Conservation (phyloP, 2,797 vertebrate genomes). For the Gila robusta region DNA sequence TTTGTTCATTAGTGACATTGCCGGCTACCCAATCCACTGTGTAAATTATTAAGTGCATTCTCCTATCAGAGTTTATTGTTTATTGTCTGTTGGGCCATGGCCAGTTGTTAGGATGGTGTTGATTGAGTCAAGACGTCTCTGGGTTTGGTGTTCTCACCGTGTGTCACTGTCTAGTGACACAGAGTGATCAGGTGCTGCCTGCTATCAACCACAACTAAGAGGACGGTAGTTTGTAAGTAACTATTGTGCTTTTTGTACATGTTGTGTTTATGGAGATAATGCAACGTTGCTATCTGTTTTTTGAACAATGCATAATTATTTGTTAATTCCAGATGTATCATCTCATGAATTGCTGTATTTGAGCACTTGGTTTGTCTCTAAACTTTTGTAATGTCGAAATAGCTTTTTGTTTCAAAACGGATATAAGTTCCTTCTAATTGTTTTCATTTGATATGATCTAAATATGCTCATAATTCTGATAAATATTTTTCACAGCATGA, state of each 20-base stretch:
- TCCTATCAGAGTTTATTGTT: conserved; percentile 81
- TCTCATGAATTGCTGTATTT: background rate
- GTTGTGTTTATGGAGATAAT: conserved; percentile 5
- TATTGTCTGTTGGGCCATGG: conserved; percentile 71
- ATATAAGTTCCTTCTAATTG: background rate
- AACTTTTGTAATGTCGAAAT: background rate
- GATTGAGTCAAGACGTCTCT: conserved; percentile 69
- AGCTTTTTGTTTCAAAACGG: background rate
- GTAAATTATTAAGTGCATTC: conserved; percentile 81
- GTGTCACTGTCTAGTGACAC: conserved; percentile 28
- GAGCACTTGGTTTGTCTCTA: background rate
- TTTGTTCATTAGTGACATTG: conserved; percentile 78
- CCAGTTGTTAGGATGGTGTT: conserved; percentile 63
- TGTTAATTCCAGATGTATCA: background rate
- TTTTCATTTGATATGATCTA: background rate
- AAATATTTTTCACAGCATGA: background rate
- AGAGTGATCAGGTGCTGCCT: conserved; percentile 34
- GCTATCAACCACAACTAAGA: conserved; percentile 20
- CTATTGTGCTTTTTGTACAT: conserved; percentile 1
- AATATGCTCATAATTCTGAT: background rate
- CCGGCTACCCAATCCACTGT: conserved; percentile 78
- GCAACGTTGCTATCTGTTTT: background rate
- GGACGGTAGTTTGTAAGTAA: conserved; percentile 58
- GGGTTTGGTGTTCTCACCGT: conserved; percentile 67
- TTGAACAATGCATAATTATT: background rate